Conservation (phyloP, 2,797 vertebrate species). For the Periophthalmus magnuspinnatus region DNA sequence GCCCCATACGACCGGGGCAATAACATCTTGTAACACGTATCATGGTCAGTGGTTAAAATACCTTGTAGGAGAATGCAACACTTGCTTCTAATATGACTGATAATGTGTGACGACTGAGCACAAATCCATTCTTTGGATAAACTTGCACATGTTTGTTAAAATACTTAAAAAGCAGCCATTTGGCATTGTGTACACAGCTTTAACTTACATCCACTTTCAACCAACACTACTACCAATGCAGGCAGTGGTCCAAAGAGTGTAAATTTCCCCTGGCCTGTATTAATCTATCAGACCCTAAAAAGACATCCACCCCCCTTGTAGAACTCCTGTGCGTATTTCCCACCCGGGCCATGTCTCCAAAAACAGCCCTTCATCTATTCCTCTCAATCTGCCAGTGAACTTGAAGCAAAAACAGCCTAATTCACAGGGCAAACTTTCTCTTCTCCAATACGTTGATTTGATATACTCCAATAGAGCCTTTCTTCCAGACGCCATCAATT, state of each 20-base stretch:
- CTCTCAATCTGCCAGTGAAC: conserved; percentile 79
- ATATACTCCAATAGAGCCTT: conserved; percentile 84
- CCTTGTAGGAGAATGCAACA: too few species aligned
- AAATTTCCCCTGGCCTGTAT: conserved; percentile 43
- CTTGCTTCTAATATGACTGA: too few species aligned
- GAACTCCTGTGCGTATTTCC: conserved; percentile 31
- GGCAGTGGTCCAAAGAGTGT: conserved; percentile 25
- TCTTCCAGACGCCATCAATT: conserved; percentile 85
- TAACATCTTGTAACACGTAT: too few species aligned
- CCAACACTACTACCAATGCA: conserved; percentile 7
- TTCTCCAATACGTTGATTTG: conserved; percentile 81
- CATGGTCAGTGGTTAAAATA: too few species aligned
- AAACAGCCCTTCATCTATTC: conserved; percentile 56
- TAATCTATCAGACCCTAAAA: conserved; percentile 55
- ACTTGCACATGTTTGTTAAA: neutral
- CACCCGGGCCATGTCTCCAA: conserved; percentile 41
- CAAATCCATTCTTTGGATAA: too few species aligned
- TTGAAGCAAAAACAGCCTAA: conserved; percentile 82
- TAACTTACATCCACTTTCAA: conserved; percentile 16
- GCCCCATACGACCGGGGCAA: too few species aligned
- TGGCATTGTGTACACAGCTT: neutral
- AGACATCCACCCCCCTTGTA: conserved; percentile 27
- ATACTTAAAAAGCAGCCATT: neutral
- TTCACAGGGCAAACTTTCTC: conserved; percentile 82
- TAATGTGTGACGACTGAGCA: too few species aligned